Evolutionary conservation across 2,888 invertebrate genomes (phyloP), one percentile per base, ranked within the genome.

Genomic region (Drosophila mettleri): DNA sequence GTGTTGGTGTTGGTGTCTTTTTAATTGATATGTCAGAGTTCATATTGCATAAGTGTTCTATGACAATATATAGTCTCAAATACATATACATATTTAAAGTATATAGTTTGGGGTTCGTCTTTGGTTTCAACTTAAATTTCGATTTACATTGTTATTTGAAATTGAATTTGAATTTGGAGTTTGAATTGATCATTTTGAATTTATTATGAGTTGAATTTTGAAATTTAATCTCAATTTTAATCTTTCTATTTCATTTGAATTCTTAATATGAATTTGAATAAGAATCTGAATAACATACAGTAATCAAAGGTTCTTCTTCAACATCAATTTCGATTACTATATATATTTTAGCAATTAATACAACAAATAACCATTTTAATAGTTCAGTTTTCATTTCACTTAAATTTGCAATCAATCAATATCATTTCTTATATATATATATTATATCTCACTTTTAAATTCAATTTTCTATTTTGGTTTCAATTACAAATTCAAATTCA

Each of bases 1-100:
- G 65, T 53, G 39, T 53, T n/a, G 7, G 48, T 53, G 49, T 69
- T 78, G 68, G 74, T 75, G 84, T 85, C 87, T 86, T 80, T 57
- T 83, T 59, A 80, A 65, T 88, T 86, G 85, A 86, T 86, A 86
- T 89, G 86, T 89, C 82, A 69, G 82, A 87, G 86, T 86, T 89
- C 69, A 84, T 81, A 84, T 51, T 74, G 83, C 85, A 75, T 57
- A 74, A 14, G 16, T 49, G 51, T 68, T 45, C 69, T 65, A 77
- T 84, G 74, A 34, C 87, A 86, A 69, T 76, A 80, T 86, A 69
- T 86, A 85, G 89, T 85, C 85, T 85, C 89, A 85, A 87, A 87
- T 89, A 87, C 88, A 88, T 86, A 86, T 75, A 77, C 80, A 71
- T 77, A 68, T 65, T 74, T 63, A 64, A 86, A 83, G 79, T 88